Evolutionary conservation across 2,888 invertebrate species (phyloP), one percentile per base, ranked within the genome.

Genomic region (Latrodectus hesperus): DNA sequence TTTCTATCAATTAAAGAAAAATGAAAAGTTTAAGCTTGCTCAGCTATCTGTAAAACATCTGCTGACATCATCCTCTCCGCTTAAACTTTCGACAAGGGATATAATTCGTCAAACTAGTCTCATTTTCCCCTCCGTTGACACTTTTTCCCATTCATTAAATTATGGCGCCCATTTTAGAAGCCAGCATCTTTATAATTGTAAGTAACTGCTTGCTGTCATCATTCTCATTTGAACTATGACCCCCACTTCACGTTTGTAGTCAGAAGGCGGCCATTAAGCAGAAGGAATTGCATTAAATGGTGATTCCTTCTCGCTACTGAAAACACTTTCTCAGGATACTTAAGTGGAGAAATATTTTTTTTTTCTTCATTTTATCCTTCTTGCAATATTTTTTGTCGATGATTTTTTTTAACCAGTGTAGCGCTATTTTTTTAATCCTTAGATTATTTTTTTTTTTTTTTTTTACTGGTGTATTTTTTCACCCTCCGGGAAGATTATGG

Each of bases 171-270:
- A 38, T 74, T 53, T 26, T 38, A 65, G 64, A 64, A 75, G 14
- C 38, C 17, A 38, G n/a, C n/a, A 17, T n/a, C 67, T 68, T 80
- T 60, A 78, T 78, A 80, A 80, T 80, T 65, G 64, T 64, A 80
- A 80, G 72, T 80, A 80, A 80, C 80, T 72, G 68, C 71, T 64
- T 72, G 71, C 80, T 80, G 72, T 80, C 80, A 80, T 8, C 80
- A 60, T 71, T 53, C 64, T 17, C 14, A 14, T 72, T 17, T 80
- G 80, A 80, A 80, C 80, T 80, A 22, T 80, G 80, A 80, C 38
- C 80, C 64, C 17, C 5, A 12, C 53, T 60, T 79, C 68, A n/a
- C 75, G n/a, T 60, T 65, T 75, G 64, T 64, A 75, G 75, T 75
- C 75, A 38, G 26, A 11, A 52, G 77, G 65, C 22, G 22, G 52